A percentile compares a stretch with the other conserved stretches of the same genome.
Evolutionary conservation across 2,113 vertebrate genomes (phyloP).

Genomic region (Neogale vison): DNA sequence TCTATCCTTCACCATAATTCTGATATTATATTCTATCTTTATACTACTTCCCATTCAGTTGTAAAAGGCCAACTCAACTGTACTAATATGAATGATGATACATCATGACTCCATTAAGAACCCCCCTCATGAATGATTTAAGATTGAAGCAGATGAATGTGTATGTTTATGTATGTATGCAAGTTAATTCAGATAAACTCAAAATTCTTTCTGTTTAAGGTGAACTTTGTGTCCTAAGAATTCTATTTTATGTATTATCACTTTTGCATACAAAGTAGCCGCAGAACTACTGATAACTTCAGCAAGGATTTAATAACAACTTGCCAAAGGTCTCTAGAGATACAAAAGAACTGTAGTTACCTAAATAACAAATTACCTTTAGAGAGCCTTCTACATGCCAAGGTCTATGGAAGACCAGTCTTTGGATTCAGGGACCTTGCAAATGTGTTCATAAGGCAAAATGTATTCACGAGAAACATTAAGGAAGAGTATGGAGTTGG

Average conservation of each 20-base stretch:
- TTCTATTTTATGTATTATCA: not conserved
- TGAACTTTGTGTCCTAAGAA: not conserved
- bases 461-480: not conserved
- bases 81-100: not conserved
- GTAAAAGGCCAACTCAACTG: not conserved
- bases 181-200: conserved; percentile 1
- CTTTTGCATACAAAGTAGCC: not conserved
- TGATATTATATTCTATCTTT: not conserved
- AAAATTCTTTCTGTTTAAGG: not conserved
- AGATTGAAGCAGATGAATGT: not conserved
- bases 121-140: not conserved
- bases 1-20: not conserved
- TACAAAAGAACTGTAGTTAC: not conserved
- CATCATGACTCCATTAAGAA: not conserved
- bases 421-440: not conserved
- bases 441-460: not conserved
- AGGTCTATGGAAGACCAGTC: not conserved
- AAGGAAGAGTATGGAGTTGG: not conserved
- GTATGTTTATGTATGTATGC: not conserved
- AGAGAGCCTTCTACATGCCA: not conserved
- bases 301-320: not conserved
- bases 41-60: not conserved
- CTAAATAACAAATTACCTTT: not conserved
- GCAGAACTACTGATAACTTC: not conserved
- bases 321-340: not conserved